phyloP scores from a whole-genome alignment of 2,888 invertebrate genomes.

The Dicycla oo region DNA sequence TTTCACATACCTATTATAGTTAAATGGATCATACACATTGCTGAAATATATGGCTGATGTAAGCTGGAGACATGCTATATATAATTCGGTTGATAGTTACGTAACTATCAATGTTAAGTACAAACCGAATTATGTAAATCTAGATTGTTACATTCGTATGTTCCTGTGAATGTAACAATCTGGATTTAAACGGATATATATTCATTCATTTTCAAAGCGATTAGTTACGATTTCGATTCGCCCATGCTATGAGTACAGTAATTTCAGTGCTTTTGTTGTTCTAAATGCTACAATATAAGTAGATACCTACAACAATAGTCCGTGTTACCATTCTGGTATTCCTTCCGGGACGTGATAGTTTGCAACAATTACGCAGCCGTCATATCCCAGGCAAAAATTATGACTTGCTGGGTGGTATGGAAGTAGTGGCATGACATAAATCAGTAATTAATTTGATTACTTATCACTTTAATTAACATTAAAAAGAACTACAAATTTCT shows the following conservation, averaged over 20 bases:
- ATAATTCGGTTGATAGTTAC: not conserved
- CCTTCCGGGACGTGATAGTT: not conserved
- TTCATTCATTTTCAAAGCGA: not conserved
- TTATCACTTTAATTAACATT: not conserved
- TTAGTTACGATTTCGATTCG: not conserved
- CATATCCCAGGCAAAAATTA: not conserved
- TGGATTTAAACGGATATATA: not conserved
- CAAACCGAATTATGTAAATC: too few relatives aligned
- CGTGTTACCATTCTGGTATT: not conserved
- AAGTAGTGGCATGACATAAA: not conserved
- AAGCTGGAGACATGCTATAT: not conserved
- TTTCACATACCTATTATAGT: slow-evolving; percentile 18
- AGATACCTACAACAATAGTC: not conserved
- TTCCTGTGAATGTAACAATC: not conserved
- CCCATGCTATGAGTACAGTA: not conserved
- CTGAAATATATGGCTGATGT: slow-evolving; percentile 16
- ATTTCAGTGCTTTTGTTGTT: not conserved
- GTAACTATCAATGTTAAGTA: too few relatives aligned
- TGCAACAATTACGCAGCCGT: not conserved
- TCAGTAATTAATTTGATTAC: not conserved
- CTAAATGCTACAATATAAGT: not conserved
- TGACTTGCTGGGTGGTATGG: not conserved
- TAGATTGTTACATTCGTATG: too few relatives aligned
- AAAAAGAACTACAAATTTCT: not conserved
- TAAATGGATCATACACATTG: slow-evolving; percentile 22